phyloP scores from a whole-genome alignment of 2,888 invertebrate species.

The Anticlea derivata region DNA sequence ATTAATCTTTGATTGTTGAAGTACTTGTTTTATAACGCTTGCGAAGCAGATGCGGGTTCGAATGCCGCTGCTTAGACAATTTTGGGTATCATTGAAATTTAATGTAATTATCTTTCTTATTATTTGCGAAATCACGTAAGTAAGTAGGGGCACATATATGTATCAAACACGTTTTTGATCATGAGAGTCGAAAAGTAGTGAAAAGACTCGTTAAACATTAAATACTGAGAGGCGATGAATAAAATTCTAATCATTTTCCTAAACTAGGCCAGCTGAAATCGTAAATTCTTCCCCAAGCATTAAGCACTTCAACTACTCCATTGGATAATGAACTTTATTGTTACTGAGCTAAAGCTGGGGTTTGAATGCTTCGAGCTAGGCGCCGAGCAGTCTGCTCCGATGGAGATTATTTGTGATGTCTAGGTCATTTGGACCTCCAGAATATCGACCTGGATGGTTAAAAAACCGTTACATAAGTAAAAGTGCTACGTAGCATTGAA shows the following conservation, averaged over 20 bases:
- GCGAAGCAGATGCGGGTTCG: too few relatives aligned
- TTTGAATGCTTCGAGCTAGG: constrained; percentile 21
- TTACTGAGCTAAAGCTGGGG: constrained; percentile 1
- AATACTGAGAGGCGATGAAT: not conserved
- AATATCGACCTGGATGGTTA: constrained; percentile 46
- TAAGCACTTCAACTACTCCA: constrained; percentile 2
- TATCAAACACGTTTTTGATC: too few relatives aligned
- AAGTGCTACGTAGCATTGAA: not conserved
- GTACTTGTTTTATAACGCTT: too few relatives aligned
- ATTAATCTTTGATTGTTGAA: not conserved
- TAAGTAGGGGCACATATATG: too few relatives aligned
- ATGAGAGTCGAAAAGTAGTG: not conserved
- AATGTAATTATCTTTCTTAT: too few relatives aligned
- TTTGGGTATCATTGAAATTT: too few relatives aligned
- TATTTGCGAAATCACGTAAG: not conserved
- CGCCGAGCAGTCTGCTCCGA: constrained; percentile 44
- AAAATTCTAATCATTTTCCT: not conserved
- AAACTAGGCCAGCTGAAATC: constrained; percentile 16
- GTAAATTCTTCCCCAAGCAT: constrained; percentile 14
- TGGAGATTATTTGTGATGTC: constrained; percentile 45
- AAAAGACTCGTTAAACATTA: not conserved
- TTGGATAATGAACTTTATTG: constrained; percentile 6
- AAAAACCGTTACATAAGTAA: constrained; percentile 34
- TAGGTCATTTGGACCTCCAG: constrained; percentile 49
- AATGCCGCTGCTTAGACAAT: too few relatives aligned